Percentiles rank a stretch among this genome's conserved stretches.
phyloP scores from a whole-genome alignment of 2,888 invertebrate genomes.

The Tromatobia lineatoria region DNA sequence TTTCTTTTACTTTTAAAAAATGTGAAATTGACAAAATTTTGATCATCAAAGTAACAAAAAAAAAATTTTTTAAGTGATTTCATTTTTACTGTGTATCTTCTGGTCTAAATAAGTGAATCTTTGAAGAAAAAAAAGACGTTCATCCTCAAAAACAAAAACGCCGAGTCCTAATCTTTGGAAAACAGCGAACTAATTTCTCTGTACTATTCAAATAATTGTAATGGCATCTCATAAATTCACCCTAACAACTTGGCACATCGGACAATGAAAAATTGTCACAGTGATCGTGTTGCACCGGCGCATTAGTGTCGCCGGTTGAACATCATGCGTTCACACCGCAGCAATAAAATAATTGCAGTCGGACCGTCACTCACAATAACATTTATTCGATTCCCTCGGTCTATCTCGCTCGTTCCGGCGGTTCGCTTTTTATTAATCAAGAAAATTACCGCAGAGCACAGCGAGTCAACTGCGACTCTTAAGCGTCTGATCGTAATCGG shows the following conservation, averaged over 20 bases:
- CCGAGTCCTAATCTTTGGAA: no score
- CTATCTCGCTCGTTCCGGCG: conserved; percentile 22
- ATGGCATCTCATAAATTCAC: not conserved
- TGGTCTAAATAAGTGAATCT: no score
- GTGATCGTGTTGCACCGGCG: not conserved
- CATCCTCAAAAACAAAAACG: no score
- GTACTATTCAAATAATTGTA: not conserved
- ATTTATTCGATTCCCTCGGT: conserved; percentile 45
- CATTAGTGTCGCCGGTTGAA: not conserved
- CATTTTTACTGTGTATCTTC: no score
- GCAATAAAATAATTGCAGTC: conserved; percentile 60
- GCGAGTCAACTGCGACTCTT: not conserved
- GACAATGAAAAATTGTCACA: not conserved
- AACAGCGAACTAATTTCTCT: no score
- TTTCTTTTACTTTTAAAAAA: no score
- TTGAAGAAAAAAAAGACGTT: no score
- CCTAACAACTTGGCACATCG: not conserved
- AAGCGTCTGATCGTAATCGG: conserved; percentile 58
- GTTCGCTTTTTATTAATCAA: conserved; percentile 58
- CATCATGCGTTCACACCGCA: not conserved
- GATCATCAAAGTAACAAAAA: no score
- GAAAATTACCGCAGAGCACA: conserved; percentile 54
- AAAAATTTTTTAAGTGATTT: no score
- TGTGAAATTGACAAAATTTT: no score
- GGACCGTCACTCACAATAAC: conserved; percentile 55